Conservation (phyloP, 2,797 vertebrate genomes). For the Melanotaenia nigrans region DNA sequence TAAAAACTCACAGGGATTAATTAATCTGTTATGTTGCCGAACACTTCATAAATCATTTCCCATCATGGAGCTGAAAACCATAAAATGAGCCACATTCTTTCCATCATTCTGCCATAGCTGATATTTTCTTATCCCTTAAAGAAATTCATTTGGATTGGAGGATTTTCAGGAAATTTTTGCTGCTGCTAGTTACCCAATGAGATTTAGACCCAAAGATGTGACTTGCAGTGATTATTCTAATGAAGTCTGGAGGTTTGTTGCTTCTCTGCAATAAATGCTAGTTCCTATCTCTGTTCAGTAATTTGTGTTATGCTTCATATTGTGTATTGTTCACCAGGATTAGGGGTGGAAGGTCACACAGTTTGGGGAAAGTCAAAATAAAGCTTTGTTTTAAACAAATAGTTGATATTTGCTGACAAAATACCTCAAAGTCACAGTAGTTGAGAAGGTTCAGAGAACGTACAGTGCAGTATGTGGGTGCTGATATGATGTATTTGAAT, state of each 20-base stretch:
- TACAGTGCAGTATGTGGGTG: conserved; percentile 21
- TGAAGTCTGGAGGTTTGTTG: neutral
- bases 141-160: neutral
- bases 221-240: neutral
- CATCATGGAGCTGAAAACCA: neutral
- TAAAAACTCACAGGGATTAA: too few relatives aligned
- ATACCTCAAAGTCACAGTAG: neutral
- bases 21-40: too few relatives aligned
- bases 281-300: neutral
- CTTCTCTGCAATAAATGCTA: neutral
- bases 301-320: neutral
- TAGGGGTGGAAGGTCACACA: neutral
- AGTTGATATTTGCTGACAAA: neutral
- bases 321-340: neutral
- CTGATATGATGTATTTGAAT: conserved; percentile 11
- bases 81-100: neutral
- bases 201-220: neutral
- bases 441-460: neutral
- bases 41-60: too few relatives aligned
- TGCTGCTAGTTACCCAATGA: neutral
- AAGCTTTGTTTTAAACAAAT: too few relatives aligned
- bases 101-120: too few relatives aligned
- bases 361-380: neutral
- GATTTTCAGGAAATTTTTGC: neutral
- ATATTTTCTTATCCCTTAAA: neutral